These are phyloP conservation scores for Tachystola acroxantha DNA, from an alignment of 2,888 invertebrate genomes.

Conservation along the genomic window DNA sequence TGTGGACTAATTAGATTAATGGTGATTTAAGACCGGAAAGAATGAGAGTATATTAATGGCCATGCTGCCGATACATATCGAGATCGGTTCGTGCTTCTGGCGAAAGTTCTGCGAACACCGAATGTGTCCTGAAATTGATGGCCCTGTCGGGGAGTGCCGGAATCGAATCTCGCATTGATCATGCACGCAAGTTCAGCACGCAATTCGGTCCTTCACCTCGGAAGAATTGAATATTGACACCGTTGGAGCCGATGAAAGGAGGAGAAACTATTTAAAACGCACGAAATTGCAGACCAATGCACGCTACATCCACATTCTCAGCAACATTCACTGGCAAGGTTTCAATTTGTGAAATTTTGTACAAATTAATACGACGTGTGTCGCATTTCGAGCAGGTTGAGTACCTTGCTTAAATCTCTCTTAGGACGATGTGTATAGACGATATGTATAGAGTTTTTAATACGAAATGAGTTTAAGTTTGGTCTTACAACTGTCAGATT, in stretches of 20 bases:
- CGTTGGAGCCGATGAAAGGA: constrained; percentile 24
- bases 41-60: constrained; percentile 26
- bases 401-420: not conserved
- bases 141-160: constrained; percentile 52
- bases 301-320: not conserved
- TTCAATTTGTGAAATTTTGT: constrained; percentile 34
- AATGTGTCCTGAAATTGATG: constrained; percentile 67
- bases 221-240: constrained; percentile 32
- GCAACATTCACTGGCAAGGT: constrained; percentile 5
- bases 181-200: constrained; percentile 54
- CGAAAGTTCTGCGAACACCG: constrained; percentile 66
- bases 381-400: constrained; percentile 8
- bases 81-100: constrained; percentile 51
- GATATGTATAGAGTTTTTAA: too few relatives aligned
- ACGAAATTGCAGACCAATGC: constrained; percentile 11
- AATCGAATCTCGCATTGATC: constrained; percentile 51
- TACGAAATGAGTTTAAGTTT: too few relatives aligned
- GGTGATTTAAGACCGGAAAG: constrained; percentile 8
- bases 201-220: constrained; percentile 51
- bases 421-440: too few relatives aligned
- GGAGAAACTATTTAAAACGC: constrained; percentile 39
- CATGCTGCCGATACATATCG: constrained; percentile 38
- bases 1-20: constrained; percentile 5
- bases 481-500: too few relatives aligned
- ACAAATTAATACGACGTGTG: constrained; percentile 27